Base-by-base conservation (phyloP, 2,113 vertebrate genomes). In the Herpailurus yagouaroundi region DNA sequence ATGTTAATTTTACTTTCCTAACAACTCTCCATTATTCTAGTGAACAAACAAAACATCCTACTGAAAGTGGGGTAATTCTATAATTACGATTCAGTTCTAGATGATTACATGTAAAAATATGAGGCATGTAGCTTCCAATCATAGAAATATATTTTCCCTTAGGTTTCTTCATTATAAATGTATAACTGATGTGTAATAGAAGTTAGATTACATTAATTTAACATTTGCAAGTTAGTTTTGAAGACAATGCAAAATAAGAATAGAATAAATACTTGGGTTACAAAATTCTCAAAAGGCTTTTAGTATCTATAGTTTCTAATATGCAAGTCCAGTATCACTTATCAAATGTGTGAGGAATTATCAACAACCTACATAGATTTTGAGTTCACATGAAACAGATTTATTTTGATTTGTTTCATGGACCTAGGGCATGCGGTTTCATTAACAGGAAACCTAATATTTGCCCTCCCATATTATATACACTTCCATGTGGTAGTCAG, bases 81-180 rank as follows among this genome's bases (percentile, higher is more conserved):
- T 94, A 94, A 98, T 95, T 96, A 95, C 96, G 13, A 90, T 98
- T 93, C 52, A 91, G 41, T 95, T 95, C 90, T 76, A 93, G 27
- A 74, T 96, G 69, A 90, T 91, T 87, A 73, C n/a, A 74, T 94
- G 15, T 74, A 52, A 91, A 95, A 98, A 88, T 29, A n/a, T 66
- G 92, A 80, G 36, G 1, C 45, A 12, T 81, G 8, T 29, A 83
- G 19, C 15, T 79, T 82, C 9, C 41, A 95, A 16, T 81, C 38
- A 96, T 0, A 87, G 73, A 94, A 84, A 76, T 68, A 33, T 14
- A 68, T 79, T 23, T 41, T 12, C 95, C n/a, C 4, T 23, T 74
- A n/a, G 12, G 1, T 29, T 97, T 94, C 85, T 96, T 95, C 50
- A 92, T 97, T 96, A 84, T 33, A 76, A 38, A 12, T 60, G 1